Evolutionary conservation across 1,140 invertebrate genomes (phyloP), one percentile per base, ranked within the genome.

Genomic region (Apis cerana): DNA sequence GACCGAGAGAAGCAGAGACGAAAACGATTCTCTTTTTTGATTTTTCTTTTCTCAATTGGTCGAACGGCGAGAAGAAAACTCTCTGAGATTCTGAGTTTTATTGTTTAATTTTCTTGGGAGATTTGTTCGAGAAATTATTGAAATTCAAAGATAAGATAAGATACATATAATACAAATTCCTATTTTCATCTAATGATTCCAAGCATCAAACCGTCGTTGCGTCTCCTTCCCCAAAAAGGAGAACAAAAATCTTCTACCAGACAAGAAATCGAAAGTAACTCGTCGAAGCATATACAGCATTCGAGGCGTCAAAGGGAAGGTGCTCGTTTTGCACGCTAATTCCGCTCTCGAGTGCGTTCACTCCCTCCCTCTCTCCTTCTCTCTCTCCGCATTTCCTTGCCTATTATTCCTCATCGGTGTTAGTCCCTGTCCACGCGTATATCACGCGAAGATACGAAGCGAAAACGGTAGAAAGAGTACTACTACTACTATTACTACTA

Each of bases 261-360:
- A 43, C 33, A 88, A 89, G 81, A 88, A 89, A 89, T 88, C 87
- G 88, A 89, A 88, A 87, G 84, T 84, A 81, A 75, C 84, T 89
- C 82, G 88, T 89, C 86, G 88, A 89, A 88, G 33, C 33, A 88
- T 86, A 87, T 87, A 86, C 84, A 88, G 88, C 81, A 84, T 89
- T 89, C 78, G 83, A 89, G 89, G 88, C 87, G 88, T 89, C 88
- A 89, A 89, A 89, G 88, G 87, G 88, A 89, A 89, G 75, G 84
- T 78, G 74, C 75, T 76, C 69, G 74, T 43, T 43, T 43, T 81
- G 84, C 81, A 68, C 80, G 86, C 86, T 87, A 89, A 89, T 89
- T 89, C 83, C 88, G 33, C 86, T 88, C 88, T 89, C 84, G 88
- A 89, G 88, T 89, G 87, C 88, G 88, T 88, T 88, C 88, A 88